Conservation (phyloP, 2,113 vertebrate genomes). For the Mugil cephalus region DNA sequence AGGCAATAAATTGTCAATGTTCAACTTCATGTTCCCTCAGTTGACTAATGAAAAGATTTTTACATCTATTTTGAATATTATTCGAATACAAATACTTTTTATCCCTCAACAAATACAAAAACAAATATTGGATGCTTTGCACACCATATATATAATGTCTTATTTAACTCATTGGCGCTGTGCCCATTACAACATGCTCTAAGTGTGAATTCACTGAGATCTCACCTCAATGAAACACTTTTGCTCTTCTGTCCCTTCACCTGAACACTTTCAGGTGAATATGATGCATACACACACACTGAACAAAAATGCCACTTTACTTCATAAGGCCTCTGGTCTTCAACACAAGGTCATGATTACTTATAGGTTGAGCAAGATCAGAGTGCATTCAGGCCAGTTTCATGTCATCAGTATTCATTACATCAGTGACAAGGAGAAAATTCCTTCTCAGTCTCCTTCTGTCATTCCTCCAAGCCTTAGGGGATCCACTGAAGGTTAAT, state of each 20-base stretch:
- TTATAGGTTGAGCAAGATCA: conserved; percentile 52
- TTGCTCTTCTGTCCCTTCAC: not conserved
- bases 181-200: conserved; percentile 6
- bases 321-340: conserved; percentile 23
- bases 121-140: too few species aligned
- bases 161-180: conserved; percentile 29
- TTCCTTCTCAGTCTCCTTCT: conserved; percentile 60
- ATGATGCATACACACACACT: too few species aligned
- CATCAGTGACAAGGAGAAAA: conserved; percentile 75
- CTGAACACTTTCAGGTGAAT: not conserved
- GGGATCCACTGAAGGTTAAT: conserved; percentile 86
- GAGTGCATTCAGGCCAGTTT: conserved; percentile 63
- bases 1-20: too few species aligned
- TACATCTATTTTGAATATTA: conserved; percentile 14
- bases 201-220: conserved; percentile 13
- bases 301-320: too few species aligned
- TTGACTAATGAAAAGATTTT: too few species aligned
- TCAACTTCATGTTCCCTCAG: too few species aligned
- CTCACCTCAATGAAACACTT: not conserved
- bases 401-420: conserved; percentile 83
- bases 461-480: conserved; percentile 68
- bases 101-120: too few species aligned
- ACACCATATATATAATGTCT: too few species aligned
- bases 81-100: conserved; percentile 17
- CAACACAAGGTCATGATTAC: conserved; percentile 48